Base-by-base conservation (phyloP, 2,888 invertebrate genomes). In the Drosophila mimetica region DNA sequence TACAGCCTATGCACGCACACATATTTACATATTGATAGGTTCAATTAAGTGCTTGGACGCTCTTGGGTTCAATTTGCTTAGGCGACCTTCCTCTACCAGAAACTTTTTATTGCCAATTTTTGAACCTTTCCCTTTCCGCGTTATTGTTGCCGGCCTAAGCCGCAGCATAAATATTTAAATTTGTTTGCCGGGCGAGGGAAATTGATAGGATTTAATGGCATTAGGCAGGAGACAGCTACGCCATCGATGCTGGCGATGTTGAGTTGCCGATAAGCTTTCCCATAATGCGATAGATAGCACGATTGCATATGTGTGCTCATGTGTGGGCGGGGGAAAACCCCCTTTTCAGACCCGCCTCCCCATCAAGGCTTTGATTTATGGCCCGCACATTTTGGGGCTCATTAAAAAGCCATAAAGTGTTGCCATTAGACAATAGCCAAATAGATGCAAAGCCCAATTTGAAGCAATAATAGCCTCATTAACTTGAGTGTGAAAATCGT, bases 141-240 rank as follows among this genome's bases (percentile, higher is more conserved):
- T 64, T 82, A 63, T 61, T 71, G 71, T 64, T 60, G 76, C 50
- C 41, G 55, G 73, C 60, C 57, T 81, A 75, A 84, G 80, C 77
- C 74, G 48, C 52, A 67, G 71, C 69, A 86, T 86, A 86, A 80
- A 80, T 80, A 86, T 80, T 85, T 76, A 74, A 81, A 85, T 86
- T 81, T 76, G 44, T 52, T 52, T 65, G 65, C 47, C 46, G 75
- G 58, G 54, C 32, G 53, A 75, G 81, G 77, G 74, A 86, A 87
- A 83, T 83, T 83, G 86, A 83, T 87, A 77, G 88, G 83, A 86
- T 87, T 87, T 85, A 87, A 83, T 86, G 83, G 83, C 74, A 79
- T 86, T 87, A 74, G 63, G 77, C 65, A 63, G 65, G 70, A 54
- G 64, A 52, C 70, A 61, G 50, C 42, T 39, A 41, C 42, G 60